Base-by-base conservation (phyloP, 1,140 invertebrate species). In the Metopolophium dirhodum region DNA sequence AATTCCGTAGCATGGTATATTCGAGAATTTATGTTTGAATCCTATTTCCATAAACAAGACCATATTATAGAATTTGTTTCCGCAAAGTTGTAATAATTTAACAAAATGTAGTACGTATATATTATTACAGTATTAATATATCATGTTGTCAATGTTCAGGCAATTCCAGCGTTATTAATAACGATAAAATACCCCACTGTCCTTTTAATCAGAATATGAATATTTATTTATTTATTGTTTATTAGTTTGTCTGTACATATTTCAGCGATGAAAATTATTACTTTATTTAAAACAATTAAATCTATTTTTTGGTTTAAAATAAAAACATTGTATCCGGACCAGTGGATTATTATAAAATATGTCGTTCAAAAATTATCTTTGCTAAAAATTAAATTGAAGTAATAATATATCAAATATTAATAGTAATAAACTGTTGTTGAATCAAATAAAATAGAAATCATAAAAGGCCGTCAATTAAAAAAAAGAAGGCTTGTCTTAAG, bases 41-140 rank as follows among this genome's bases (percentile, higher is more conserved):
- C 37, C 20, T 83, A 83, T 37, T 83, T 83, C 82, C 20, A 83
- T 83, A 83, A 83, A 83, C 82, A 83, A 7, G 22, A 37, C 9
- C 83, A 23, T 85, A 85, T 85, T 85, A 85, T 85, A 85, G 83
- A 85, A 45, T 85, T 45, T 45, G 41, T 85, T 85, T 85, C 83
- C 37, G 37, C 26, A 9, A 41, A 85, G 83, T 85, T 41, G 83
- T 41, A 86, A 86, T 86, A 47, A 86, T 47, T 86, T 86, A 86
- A 47, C 45, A 86, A 47, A 47, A 47, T 18, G 6, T 30, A 86
- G 45, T 86, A 86, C 9, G 23, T 41, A 35, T 47, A 47, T 83
- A 83, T 37, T 85, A 86, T 86, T 45, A 30, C 11, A 14, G 41
- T 47, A 14, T 26, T 86, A 45, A 86, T 86, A 41, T 86, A 45